These are phyloP conservation scores for Drosophila arawakana DNA, from an alignment of 1,140 invertebrate species.

Conservation along the genomic window DNA sequence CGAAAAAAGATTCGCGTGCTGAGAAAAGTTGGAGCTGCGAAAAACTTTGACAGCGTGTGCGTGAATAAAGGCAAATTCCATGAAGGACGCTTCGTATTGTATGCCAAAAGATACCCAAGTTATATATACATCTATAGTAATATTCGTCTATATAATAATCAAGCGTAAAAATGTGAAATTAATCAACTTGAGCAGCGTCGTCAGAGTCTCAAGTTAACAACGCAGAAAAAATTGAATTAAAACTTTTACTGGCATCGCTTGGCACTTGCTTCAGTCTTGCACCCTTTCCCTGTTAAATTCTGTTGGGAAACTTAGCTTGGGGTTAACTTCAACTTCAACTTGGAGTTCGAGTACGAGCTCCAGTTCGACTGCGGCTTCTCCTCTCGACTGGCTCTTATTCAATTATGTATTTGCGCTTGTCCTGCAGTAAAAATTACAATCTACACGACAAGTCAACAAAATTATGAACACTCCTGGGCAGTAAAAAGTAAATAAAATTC, in stretches of 20 bases:
- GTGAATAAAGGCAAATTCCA: constrained; percentile 43
- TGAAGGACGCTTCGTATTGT: constrained; percentile 24
- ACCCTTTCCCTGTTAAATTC: constrained; percentile 47
- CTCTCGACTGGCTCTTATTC: constrained; percentile 62
- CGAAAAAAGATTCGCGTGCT: constrained; percentile 73
- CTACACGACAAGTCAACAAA: constrained; percentile 84
- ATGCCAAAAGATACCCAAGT: constrained; percentile 12
- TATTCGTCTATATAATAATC: constrained; percentile 56
- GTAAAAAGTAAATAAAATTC: constrained; percentile 83
- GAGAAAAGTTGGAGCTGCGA: constrained; percentile 18
- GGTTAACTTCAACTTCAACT: background rate
- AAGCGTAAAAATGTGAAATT: constrained; percentile 83
- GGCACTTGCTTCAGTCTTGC: constrained; percentile 9
- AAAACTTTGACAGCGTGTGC: constrained; percentile 32
- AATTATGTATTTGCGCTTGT: constrained; percentile 84
- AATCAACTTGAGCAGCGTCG: constrained; percentile 71
- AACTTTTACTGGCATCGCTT: constrained; percentile 55
- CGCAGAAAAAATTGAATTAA: constrained; percentile 83
- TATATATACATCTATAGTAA: constrained; percentile 1
- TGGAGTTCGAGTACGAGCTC: too few species aligned
- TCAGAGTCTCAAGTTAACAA: constrained; percentile 76
- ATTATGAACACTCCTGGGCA: constrained; percentile 82
- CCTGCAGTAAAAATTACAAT: constrained; percentile 83
- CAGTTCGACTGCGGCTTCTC: constrained; percentile 1
- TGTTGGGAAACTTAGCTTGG: constrained; percentile 22